A percentile compares a stretch with the other conserved stretches of the same genome.
Conservation (phyloP, 2,888 invertebrate species). For the Aspidiotus destructor region DNA sequence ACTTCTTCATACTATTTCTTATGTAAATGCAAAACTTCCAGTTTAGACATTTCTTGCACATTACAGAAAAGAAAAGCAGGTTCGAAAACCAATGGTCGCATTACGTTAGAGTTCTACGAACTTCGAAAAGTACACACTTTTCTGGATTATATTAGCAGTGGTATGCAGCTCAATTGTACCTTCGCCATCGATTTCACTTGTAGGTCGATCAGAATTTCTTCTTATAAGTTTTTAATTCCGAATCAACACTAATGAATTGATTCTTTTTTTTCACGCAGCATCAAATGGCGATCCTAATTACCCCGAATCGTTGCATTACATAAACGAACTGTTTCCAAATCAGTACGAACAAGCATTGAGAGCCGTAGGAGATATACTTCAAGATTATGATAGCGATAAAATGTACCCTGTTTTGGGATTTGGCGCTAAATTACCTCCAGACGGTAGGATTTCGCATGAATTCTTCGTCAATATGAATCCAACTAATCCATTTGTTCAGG, state of each 20-base stretch:
- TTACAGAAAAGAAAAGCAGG: slow-evolving; percentile 11
- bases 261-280: slow-evolving; percentile 37
- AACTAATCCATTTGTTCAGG: slow-evolving; percentile 46
- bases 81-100: slow-evolving; percentile 11
- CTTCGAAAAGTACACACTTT: slow-evolving; percentile 44
- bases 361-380: slow-evolving; percentile 44
- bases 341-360: slow-evolving; percentile 44
- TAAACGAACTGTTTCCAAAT: slow-evolving; percentile 40
- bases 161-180: slow-evolving; percentile 46
- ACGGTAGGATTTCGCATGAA: slow-evolving; percentile 43
- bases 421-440: slow-evolving; percentile 45
- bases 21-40: background rate
- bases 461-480: slow-evolving; percentile 47
- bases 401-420: slow-evolving; percentile 45
- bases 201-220: slow-evolving; percentile 35
- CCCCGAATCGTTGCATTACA: slow-evolving; percentile 42
- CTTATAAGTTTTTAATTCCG: too few relatives aligned
- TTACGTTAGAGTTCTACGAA: slow-evolving; percentile 33
- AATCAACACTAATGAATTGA: slow-evolving; percentile 14
- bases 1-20: background rate
- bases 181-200: slow-evolving; percentile 47
- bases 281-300: slow-evolving; percentile 43
- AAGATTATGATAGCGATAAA: slow-evolving; percentile 47
- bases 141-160: slow-evolving; percentile 50
- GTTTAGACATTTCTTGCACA: background rate